Percentiles rank a stretch among this genome's conserved stretches.
These are phyloP conservation scores for Nestor notabilis DNA, from an alignment of 2,113 vertebrate species.

Conservation along the genomic window DNA sequence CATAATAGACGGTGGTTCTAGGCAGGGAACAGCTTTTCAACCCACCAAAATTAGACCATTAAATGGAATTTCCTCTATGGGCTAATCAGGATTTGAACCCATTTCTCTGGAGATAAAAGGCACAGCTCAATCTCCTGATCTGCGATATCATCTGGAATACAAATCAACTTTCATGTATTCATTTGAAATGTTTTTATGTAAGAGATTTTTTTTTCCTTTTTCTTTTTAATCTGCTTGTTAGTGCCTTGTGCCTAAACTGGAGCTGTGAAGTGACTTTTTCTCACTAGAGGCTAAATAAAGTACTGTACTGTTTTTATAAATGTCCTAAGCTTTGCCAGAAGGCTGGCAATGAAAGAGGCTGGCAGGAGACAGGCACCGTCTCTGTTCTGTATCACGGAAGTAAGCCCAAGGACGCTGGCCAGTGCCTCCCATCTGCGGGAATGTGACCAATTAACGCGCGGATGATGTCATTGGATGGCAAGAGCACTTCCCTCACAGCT, in stretches of 20 bases:
- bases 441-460: background rate
- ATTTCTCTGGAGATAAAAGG: conserved; percentile 48
- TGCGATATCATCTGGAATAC: conserved; percentile 31
- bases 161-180: conserved; percentile 46
- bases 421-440: conserved; percentile 29
- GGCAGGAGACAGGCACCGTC: conserved; percentile 49
- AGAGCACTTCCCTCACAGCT: conserved; percentile 32
- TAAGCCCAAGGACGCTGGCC: conserved; percentile 38
- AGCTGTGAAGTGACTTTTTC: conserved; percentile 58
- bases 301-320: conserved; percentile 65
- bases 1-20: conserved; percentile 46
- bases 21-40: conserved; percentile 54
- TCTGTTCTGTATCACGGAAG: conserved; percentile 58
- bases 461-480: conserved; percentile 61
- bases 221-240: background rate
- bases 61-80: conserved; percentile 58
- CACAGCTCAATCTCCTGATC: conserved; percentile 31
- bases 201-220: background rate
- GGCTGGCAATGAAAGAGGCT: conserved; percentile 58
- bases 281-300: conserved; percentile 52
- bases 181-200: conserved; percentile 33
- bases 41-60: conserved; percentile 38
- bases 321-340: conserved; percentile 47
- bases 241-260: conserved; percentile 12
- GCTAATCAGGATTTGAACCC: conserved; percentile 45